phyloP scores from a whole-genome alignment of 2,113 vertebrate genomes.

The Lethenteron camtschaticum region DNA sequence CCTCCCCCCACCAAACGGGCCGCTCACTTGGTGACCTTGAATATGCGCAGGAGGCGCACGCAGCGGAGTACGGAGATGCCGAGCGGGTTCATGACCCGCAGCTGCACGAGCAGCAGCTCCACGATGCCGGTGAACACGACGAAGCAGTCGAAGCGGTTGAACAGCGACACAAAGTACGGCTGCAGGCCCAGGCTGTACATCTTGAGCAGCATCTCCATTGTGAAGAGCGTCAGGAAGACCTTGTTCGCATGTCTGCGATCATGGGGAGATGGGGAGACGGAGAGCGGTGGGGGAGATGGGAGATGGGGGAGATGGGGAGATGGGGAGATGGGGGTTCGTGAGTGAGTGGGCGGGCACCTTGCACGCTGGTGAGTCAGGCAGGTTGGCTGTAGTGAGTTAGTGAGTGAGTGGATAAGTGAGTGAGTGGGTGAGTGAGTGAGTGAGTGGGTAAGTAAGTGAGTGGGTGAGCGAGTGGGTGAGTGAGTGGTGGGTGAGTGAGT shows the following conservation, averaged over 20 bases:
- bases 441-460: too few species aligned
- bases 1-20: background rate
- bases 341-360: too few species aligned
- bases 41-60: constrained; percentile 64
- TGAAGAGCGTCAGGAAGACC: constrained; percentile 51
- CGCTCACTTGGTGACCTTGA: constrained; percentile 77
- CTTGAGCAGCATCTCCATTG: constrained; percentile 77
- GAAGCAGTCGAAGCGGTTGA: constrained; percentile 94
- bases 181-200: constrained; percentile 68
- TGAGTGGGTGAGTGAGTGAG: too few species aligned
- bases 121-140: constrained; percentile 63
- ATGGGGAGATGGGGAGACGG: too few species aligned
- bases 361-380: too few species aligned
- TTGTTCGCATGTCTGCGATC: constrained; percentile 20
- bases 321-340: too few species aligned
- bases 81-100: constrained; percentile 40
- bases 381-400: too few species aligned
- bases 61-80: constrained; percentile 88
- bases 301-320: too few species aligned
- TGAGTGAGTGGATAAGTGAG: too few species aligned
- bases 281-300: too few species aligned
- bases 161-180: constrained; percentile 80
- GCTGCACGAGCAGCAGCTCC: constrained; percentile 53
- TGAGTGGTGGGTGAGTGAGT: too few species aligned
- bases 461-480: too few species aligned